Base-by-base conservation (phyloP, 2,797 vertebrate species). In the Pelobates cultripes region DNA sequence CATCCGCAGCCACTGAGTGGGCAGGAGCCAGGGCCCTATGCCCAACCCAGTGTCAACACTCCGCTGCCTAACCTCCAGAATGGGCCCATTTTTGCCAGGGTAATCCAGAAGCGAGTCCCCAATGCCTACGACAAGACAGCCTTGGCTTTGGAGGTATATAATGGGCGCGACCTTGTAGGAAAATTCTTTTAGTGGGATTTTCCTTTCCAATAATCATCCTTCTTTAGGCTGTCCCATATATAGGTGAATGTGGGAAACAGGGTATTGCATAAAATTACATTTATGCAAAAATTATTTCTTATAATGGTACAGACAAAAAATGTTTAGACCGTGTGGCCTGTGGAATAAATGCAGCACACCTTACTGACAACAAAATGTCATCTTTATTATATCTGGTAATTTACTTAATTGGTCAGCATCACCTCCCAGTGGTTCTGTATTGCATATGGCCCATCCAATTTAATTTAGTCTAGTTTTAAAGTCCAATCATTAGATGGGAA, bases 101-200 rank as follows among this genome's bases (percentile, higher is more conserved):
- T 97, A 88, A 96, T 98, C 92, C 98, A 99, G 96, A 99, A 98
- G 94, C 97, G 98, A 94, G 97, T 99, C 87, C 98, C 98, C 90
- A 99, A 99, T 91, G 98, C 98, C 87, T 99, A 99, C 87, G 98
- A 99, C 95, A 99, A 99, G 95, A 99, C 98, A 64, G 98, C 98
- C 91, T 95, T 99, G 92, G 97, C 98, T 91, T 94, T 99, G 90
- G 98, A 99, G 97, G 98, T 99, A 97, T 91, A 96, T 92, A 91
- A 91, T 88, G 90, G 92, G 91, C 88, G 90, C 91, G 92, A 89
- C 51, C 70, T 89, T 90, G 88, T 90, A 91, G 87, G 89, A 92
- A 81, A 89, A 90, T 90, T 89, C 89, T 92, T 87, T 90, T 90
- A 77, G 85, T 90, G 88, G 86, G 88, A 89, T 90, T 92, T 90